These are phyloP conservation scores for Holocentrus rufus DNA, from an alignment of 2,797 vertebrate species.

Conservation along the genomic window DNA sequence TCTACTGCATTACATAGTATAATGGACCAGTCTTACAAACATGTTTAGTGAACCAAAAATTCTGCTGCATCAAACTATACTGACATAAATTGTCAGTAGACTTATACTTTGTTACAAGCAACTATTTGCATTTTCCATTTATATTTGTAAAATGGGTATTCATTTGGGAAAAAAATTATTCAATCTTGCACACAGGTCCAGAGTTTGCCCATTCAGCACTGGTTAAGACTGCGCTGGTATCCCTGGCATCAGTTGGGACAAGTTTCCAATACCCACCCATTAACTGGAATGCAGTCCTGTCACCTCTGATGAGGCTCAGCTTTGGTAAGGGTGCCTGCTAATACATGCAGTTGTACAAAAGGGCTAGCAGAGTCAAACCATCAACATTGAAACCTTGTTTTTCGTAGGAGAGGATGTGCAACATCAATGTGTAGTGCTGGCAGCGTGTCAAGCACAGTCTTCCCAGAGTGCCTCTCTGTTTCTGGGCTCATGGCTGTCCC, in stretches of 20 bases:
- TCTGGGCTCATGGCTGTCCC: slow-evolving; percentile 89
- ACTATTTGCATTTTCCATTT: not conserved
- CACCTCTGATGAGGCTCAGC: slow-evolving; percentile 92
- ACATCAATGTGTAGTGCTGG: slow-evolving; percentile 87
- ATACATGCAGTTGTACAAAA: fast-evolving
- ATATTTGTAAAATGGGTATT: not conserved
- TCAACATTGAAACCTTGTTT: not conserved
- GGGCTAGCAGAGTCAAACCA: not conserved
- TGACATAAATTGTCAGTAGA: not conserved
- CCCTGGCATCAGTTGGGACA: slow-evolving; percentile 84
- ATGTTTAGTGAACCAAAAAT: not conserved
- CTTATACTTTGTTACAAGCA: not conserved
- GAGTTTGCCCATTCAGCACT: slow-evolving; percentile 78
- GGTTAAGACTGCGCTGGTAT: slow-evolving; percentile 83
- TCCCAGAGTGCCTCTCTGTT: slow-evolving; percentile 91
- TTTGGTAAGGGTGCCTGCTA: slow-evolving; percentile 47
- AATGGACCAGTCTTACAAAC: not conserved
- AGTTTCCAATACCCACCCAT: slow-evolving; percentile 91
- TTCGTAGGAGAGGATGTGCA: slow-evolving; percentile 89
- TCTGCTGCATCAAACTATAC: not conserved
- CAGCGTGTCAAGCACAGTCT: slow-evolving; percentile 87
- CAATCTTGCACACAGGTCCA: slow-evolving; percentile 82
- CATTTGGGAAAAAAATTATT: too few species aligned
- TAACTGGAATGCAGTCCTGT: slow-evolving; percentile 92
- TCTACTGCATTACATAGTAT: not conserved